Conservation (phyloP, 2,113 vertebrate genomes). For the Ahaetulla prasina region DNA sequence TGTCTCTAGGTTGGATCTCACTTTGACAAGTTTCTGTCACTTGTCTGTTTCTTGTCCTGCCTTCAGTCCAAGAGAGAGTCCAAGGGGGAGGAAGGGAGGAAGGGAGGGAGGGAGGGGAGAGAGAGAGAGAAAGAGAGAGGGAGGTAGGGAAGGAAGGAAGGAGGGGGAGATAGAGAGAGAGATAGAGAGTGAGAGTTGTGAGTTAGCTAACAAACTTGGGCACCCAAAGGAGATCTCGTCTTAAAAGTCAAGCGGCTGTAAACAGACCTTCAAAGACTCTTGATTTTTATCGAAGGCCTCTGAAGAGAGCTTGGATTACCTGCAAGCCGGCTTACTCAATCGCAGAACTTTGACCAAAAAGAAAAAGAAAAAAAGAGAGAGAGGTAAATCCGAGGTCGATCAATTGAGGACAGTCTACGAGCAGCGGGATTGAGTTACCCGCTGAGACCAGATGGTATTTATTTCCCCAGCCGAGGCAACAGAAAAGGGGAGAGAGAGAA, state of each 20-base stretch:
- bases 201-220: background rate
- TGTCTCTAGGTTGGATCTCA: background rate
- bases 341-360: constrained; percentile 67
- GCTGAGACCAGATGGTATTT: constrained; percentile 40
- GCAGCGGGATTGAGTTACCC: constrained; percentile 56
- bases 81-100: no score
- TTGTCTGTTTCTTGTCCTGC: background rate
- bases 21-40: background rate
- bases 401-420: constrained; percentile 51
- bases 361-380: no score
- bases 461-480: constrained; percentile 28
- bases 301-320: constrained; percentile 62
- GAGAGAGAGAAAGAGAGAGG: fast-evolving
- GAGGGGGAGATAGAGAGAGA: fast-evolving
- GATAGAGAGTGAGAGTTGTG: background rate
- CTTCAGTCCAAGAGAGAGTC: no score
- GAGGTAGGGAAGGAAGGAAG: fast-evolving
- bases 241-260: constrained; percentile 44
- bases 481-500: constrained; percentile 27
- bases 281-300: constrained; percentile 54
- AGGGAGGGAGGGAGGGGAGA: fast-evolving
- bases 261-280: constrained; percentile 41
- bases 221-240: constrained; percentile 5
- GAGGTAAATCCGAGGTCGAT: constrained; percentile 65
- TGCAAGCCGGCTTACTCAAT: constrained; percentile 60